Evolutionary conservation across 2,113 vertebrate genomes (phyloP).

Genomic region (Lycocorax pyrrhopterus): DNA sequence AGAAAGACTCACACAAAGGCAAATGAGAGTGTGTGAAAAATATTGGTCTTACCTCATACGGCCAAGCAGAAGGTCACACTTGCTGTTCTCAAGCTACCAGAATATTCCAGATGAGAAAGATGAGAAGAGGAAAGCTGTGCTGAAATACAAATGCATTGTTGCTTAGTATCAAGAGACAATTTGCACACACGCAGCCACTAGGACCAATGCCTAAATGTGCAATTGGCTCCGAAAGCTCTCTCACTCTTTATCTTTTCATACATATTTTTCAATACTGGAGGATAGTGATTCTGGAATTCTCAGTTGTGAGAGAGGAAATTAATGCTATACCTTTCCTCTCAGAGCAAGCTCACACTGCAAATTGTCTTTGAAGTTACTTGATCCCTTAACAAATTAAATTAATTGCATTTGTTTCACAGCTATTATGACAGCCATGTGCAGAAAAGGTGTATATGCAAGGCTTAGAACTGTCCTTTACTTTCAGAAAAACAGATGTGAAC

Average conservation of each 20-base stretch:
- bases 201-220: background rate
- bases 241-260: background rate
- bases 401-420: conserved; percentile 45
- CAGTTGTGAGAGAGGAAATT: background rate
- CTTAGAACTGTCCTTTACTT: conserved; percentile 28
- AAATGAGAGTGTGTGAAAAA: background rate
- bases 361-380: conserved; percentile 64
- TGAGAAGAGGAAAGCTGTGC: background rate
- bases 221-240: background rate
- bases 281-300: background rate
- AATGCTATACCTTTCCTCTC: background rate
- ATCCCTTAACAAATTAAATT: conserved; percentile 59
- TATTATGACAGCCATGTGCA: conserved; percentile 4
- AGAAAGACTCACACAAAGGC: background rate
- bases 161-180: background rate
- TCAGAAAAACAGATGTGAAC: conserved; percentile 39
- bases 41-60: background rate
- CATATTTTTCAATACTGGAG: background rate
- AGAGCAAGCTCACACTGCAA: background rate
- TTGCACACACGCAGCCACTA: background rate
- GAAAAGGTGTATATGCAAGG: conserved; percentile 25
- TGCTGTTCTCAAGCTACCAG: background rate
- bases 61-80: background rate
- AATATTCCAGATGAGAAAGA: background rate
- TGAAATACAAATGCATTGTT: background rate